Evolutionary conservation across 1,140 invertebrate species (phyloP), one percentile per base, ranked within the genome.

Genomic region (Andrena cerasifolii): DNA sequence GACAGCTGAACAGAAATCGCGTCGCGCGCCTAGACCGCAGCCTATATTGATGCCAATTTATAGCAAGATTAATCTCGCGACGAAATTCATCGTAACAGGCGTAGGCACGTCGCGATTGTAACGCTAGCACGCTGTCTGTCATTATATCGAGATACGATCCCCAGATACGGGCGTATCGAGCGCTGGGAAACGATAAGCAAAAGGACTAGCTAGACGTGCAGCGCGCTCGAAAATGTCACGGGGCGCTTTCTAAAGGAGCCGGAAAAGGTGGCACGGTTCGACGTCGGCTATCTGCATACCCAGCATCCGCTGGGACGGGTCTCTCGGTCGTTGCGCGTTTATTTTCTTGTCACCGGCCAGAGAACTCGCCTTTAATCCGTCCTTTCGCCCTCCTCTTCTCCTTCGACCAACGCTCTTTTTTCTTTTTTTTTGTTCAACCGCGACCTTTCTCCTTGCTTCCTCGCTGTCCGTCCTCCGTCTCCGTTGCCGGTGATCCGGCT

Each of bases 161-260:
- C 0, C 10, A 73, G 49, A 31, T 26, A 45, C 21, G 24, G 36
- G 36, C 6, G 49, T 66, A 65, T 58, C 36, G 51, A 63, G 58
- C 36, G 31, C 56, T 8, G 33, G 33, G 26, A 26, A 28, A 28
- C 53, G 53, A 53, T 72, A 78, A 54, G 58, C n/a, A n/a, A n/a
- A n/a, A 51, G 70, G 65, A 79, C 75, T 67, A 79, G 62, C 26
- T 7, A 18, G 28, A 40, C 58, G 56, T 58, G 53, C 59, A 78
- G 75, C 71, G 26, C 14, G 51, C 8, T 70, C n/a, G 72, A 81
- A 77, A 82, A 81, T 81, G 80, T 82, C 71, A 82, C 72, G 45
- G 26, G n/a, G 24, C 33, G 58, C 72, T 82, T 82, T 82, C 80
- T 82, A 82, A 82, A 81, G 36, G 47, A 76, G 65, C 36, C 65